Conservation (phyloP, 1,140 invertebrate genomes). For the Thalassaphorura encarpata region DNA sequence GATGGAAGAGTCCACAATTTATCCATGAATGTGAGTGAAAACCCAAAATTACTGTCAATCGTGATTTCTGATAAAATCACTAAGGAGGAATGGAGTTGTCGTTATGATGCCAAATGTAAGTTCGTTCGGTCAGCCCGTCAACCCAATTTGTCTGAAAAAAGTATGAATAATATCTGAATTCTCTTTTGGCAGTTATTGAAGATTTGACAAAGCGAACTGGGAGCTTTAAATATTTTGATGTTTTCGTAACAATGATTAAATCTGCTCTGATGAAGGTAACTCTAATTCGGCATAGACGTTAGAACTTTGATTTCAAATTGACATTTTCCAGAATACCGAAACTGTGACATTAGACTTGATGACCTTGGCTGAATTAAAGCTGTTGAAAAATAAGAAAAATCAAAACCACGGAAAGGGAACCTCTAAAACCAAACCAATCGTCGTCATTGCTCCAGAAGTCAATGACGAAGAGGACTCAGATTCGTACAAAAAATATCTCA, state of each 20-base stretch:
- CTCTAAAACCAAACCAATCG: too few species aligned
- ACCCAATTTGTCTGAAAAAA: too few species aligned
- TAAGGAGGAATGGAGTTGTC: conserved; percentile 45
- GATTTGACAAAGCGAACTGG: conserved; percentile 44
- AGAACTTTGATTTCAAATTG: background rate
- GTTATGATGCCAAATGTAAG: conserved; percentile 43
- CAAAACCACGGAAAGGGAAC: too few species aligned
- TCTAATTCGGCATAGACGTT: background rate
- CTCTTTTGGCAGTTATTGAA: conserved; percentile 45
- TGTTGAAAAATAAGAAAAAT: conserved; percentile 33
- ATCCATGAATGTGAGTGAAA: conserved; percentile 6
- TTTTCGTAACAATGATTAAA: conserved; percentile 44
- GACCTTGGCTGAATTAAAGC: conserved; percentile 39
- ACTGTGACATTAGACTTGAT: conserved; percentile 39
- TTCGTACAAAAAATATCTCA: conserved; percentile 37
- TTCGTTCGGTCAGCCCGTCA: too few species aligned
- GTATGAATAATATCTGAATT: too few species aligned
- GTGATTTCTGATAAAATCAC: conserved; percentile 40
- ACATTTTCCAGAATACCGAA: background rate
- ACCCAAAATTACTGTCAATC: background rate
- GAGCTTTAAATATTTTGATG: conserved; percentile 45
- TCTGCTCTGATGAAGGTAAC: conserved; percentile 44
- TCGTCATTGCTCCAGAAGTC: too few species aligned
- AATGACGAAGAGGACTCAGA: too few species aligned
- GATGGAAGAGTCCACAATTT: conserved; percentile 27